Conservation (phyloP, 1,140 invertebrate species). For the Copidosoma floridanum region DNA sequence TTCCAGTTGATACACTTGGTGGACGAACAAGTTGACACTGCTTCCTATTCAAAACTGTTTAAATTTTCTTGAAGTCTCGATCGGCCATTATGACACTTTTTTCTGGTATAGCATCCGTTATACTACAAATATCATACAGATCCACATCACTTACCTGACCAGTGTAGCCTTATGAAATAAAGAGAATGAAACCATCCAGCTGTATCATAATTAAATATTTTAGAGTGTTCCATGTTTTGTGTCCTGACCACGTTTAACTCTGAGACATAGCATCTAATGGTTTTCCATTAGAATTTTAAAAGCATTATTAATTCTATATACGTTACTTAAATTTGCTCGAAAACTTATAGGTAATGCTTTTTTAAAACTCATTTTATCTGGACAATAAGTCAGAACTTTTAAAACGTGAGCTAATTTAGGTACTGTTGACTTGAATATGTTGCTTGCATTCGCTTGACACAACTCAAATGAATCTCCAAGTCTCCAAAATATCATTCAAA, state of each 20-base stretch:
- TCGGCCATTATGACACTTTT: constrained; percentile 43
- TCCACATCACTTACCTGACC: constrained; percentile 43
- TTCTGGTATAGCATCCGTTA: constrained; percentile 34
- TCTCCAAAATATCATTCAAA: too few species aligned
- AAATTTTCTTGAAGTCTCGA: constrained; percentile 47
- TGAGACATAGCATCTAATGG: constrained; percentile 32
- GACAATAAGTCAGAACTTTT: constrained; percentile 23
- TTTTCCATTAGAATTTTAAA: constrained; percentile 39
- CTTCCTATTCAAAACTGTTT: constrained; percentile 29
- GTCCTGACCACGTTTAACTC: constrained; percentile 34
- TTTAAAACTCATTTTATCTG: too few species aligned
- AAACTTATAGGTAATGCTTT: constrained; percentile 27
- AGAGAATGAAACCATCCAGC: constrained; percentile 52
- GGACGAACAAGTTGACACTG: constrained; percentile 42
- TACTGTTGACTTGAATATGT: too few species aligned
- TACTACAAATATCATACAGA: constrained; percentile 42
- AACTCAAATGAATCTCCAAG: too few species aligned
- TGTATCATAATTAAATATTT: constrained; percentile 52
- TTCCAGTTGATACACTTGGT: constrained; percentile 43
- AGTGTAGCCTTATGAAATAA: constrained; percentile 47
- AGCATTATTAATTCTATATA: constrained; percentile 33
- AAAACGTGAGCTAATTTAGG: constrained; percentile 22
- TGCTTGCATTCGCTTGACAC: too few species aligned
- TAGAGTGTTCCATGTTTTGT: constrained; percentile 42
- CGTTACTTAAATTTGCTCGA: constrained; percentile 27